Conservation (phyloP, 2,797 vertebrate species). For the Melanotaenia boesemani region DNA sequence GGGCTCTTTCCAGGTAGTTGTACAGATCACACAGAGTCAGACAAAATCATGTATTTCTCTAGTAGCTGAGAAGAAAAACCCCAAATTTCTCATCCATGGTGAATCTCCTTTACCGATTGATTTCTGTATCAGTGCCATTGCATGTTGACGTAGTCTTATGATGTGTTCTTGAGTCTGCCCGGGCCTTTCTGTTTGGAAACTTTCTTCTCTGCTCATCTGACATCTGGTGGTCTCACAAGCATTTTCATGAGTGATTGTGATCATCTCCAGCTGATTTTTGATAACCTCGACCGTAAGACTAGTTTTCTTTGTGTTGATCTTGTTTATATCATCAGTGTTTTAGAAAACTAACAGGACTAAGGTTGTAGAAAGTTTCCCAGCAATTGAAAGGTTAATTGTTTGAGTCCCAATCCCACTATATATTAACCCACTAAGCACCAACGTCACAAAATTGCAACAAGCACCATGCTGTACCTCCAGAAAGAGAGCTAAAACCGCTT, state of each 20-base stretch:
- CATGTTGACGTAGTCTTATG: background rate
- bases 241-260: background rate
- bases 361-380: background rate
- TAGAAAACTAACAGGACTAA: background rate
- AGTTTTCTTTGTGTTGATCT: background rate
- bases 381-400: no score
- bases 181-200: background rate
- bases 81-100: background rate
- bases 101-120: background rate
- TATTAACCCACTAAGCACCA: no score
- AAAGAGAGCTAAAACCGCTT: no score
- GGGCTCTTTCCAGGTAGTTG: background rate
- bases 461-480: no score
- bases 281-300: background rate
- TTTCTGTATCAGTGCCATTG: background rate
- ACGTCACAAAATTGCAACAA: no score
- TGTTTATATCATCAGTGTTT: background rate
- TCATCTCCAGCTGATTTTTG: background rate
- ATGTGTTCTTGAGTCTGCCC: background rate
- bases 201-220: background rate
- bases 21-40: background rate
- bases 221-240: background rate
- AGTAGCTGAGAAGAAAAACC: background rate
- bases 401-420: background rate
- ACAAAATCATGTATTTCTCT: background rate